Evolutionary conservation across 2,113 vertebrate genomes (phyloP).

Genomic region (Corapipo altera): DNA sequence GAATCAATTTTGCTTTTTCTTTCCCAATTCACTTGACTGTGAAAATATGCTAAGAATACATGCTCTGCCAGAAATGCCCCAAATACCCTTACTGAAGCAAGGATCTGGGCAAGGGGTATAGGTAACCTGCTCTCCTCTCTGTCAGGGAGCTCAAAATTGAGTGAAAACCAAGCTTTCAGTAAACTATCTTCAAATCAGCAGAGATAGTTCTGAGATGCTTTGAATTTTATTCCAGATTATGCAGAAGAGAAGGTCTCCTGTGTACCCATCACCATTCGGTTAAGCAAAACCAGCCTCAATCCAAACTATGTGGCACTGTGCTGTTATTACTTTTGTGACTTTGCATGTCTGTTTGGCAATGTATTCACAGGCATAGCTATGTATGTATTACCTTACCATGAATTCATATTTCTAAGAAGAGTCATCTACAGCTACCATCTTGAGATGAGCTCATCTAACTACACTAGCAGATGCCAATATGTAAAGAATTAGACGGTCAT

Average conservation of each 20-base stretch:
- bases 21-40: neutral
- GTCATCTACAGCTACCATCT: neutral
- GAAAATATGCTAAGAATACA: neutral
- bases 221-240: neutral
- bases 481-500: neutral
- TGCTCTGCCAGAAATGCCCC: neutral
- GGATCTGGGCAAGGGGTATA: neutral
- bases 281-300: neutral
- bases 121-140: neutral
- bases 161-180: neutral
- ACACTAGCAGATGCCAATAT: neutral
- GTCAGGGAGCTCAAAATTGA: neutral
- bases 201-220: neutral
- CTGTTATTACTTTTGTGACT: neutral
- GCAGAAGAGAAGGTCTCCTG: neutral
- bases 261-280: neutral
- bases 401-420: neutral
- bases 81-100: neutral
- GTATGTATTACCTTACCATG: neutral
- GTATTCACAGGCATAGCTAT: neutral
- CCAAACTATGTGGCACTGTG: neutral
- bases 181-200: neutral
- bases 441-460: neutral
- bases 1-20: neutral
- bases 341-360: neutral